phyloP scores from a whole-genome alignment of 1,140 invertebrate genomes.

The Drosophila bipectinata region DNA sequence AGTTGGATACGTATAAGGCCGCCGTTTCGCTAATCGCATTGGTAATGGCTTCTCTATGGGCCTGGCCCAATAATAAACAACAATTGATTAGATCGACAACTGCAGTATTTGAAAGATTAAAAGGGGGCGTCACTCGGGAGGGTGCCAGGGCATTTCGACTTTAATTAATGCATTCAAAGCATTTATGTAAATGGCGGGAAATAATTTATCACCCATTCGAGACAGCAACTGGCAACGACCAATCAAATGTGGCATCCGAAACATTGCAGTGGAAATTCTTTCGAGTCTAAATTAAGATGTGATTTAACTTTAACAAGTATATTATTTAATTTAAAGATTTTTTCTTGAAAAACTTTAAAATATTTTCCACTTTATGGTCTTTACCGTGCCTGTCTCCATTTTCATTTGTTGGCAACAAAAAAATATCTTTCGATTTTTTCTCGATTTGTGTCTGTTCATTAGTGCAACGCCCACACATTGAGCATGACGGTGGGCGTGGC shows the following conservation, averaged over 20 bases:
- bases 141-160: conserved; percentile 69
- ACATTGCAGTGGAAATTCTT: conserved; percentile 44
- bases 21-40: conserved; percentile 61
- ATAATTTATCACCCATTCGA: conserved; percentile 83
- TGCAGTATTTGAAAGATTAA: conserved; percentile 13
- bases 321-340: background rate
- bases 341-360: background rate
- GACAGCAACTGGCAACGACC: conserved; percentile 56
- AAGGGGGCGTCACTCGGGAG: conserved; percentile 13
- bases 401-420: conserved; percentile 36
- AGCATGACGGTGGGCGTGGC: conserved; percentile 65
- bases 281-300: background rate
- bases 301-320: background rate
- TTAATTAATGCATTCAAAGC: conserved; percentile 83
- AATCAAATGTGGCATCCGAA: conserved; percentile 73
- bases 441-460: conserved; percentile 63
- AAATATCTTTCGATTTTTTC: conserved; percentile 52
- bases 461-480: conserved; percentile 73
- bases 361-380: background rate
- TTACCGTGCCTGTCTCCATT: conserved; percentile 15
- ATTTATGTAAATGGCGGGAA: conserved; percentile 83
- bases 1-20: conserved; percentile 30
- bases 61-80: conserved; percentile 79
- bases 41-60: conserved; percentile 77
- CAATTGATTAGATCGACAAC: conserved; percentile 80